A percentile compares a stretch with the other conserved stretches of the same genome.
These are phyloP conservation scores for Sebastes fasciatus DNA, from an alignment of 2,113 vertebrate genomes.

Conservation along the genomic window DNA sequence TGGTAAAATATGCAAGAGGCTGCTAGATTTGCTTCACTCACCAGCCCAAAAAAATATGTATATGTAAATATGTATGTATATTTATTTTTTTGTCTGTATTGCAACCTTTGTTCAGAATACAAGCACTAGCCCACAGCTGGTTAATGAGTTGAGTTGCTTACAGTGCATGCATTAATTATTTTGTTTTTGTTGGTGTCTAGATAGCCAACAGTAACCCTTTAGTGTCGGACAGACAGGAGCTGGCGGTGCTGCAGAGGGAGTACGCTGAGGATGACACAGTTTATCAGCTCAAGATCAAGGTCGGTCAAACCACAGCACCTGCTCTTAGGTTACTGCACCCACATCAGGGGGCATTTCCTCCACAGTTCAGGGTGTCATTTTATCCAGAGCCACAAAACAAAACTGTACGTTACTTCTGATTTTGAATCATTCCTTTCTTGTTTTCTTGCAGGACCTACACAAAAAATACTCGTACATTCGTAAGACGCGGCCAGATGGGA, in stretches of 20 bases:
- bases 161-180: neutral
- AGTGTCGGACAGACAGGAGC: constrained; percentile 92
- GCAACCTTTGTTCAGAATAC: neutral
- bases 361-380: neutral
- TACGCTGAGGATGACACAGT: constrained; percentile 91
- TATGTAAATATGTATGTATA: neutral
- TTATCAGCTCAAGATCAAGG: constrained; percentile 97
- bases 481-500: constrained; percentile 93
- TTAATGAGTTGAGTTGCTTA: neutral
- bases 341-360: neutral
- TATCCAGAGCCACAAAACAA: neutral
- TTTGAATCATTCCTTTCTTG: neutral
- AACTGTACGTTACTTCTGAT: neutral
- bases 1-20: too few species aligned
- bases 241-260: constrained; percentile 90
- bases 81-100: neutral
- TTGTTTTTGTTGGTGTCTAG: constrained; percentile 70
- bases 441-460: constrained; percentile 87
- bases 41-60: too few species aligned
- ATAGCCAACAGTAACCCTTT: constrained; percentile 93
- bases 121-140: neutral
- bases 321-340: constrained; percentile 15
- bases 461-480: constrained; percentile 93
- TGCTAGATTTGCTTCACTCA: too few species aligned
- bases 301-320: constrained; percentile 50